Conservation (phyloP, 2,888 invertebrate genomes). For the Tenthredo mesomela region DNA sequence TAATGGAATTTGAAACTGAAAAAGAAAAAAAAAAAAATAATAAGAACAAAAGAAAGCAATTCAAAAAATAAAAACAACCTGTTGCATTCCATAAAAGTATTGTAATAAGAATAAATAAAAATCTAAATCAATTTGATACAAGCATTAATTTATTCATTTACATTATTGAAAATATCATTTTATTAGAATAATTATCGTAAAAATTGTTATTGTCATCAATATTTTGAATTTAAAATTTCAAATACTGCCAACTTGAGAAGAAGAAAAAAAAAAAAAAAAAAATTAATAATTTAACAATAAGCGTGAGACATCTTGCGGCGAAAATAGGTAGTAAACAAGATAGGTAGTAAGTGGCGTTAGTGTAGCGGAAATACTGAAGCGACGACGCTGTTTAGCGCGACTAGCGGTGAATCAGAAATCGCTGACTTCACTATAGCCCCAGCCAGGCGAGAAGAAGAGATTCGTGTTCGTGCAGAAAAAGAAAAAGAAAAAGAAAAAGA, state of each 20-base stretch:
- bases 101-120: constrained; percentile 57
- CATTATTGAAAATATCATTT: neutral
- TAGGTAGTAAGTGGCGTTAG: neutral
- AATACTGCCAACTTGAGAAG: neutral
- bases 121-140: constrained; percentile 28
- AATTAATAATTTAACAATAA: neutral
- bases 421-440: constrained; percentile 17
- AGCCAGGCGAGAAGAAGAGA: constrained; percentile 43
- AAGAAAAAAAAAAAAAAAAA: too few species aligned
- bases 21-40: neutral
- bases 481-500: neutral
- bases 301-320: constrained; percentile 1
- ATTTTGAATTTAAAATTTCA: neutral
- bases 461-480: constrained; percentile 1
- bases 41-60: neutral
- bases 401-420: constrained; percentile 40
- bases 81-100: constrained; percentile 61
- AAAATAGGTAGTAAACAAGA: neutral
- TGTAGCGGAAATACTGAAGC: neutral
- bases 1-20: neutral
- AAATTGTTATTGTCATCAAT: neutral
- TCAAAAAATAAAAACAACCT: constrained; percentile 33
- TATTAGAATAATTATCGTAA: neutral
- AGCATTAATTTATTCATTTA: neutral
- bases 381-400: neutral